phyloP scores from a whole-genome alignment of 2,888 invertebrate species.

The Polydrusus pterygomalis region DNA sequence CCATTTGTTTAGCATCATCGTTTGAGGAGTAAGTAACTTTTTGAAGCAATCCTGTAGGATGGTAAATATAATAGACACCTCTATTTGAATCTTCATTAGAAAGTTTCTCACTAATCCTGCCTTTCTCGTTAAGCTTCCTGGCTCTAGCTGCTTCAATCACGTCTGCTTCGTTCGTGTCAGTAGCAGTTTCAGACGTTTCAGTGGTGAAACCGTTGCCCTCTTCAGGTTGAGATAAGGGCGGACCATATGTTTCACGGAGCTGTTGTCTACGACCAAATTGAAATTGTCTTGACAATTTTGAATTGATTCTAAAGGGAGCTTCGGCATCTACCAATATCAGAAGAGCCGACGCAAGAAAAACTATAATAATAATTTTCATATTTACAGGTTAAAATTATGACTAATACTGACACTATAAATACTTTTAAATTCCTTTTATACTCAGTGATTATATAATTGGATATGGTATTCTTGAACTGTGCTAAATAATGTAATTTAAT shows the following conservation, averaged over 20 bases:
- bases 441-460: conserved; percentile 4
- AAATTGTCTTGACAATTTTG: conserved; percentile 7
- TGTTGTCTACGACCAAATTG: conserved; percentile 13
- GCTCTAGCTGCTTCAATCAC: conserved; percentile 34
- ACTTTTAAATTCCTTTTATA: conserved; percentile 13
- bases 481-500: conserved; percentile 7
- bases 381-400: background rate
- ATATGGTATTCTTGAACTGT: conserved; percentile 10
- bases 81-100: conserved; percentile 56
- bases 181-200: conserved; percentile 39
- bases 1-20: conserved; percentile 76
- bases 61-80: conserved; percentile 79
- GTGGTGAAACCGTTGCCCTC: conserved; percentile 3
- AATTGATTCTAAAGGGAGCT: conserved; percentile 6
- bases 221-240: conserved; percentile 40
- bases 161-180: conserved; percentile 44
- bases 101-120: conserved; percentile 32
- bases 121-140: conserved; percentile 44
- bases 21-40: conserved; percentile 77
- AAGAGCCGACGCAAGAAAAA: background rate
- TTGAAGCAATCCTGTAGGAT: conserved; percentile 79
- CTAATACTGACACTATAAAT: conserved; percentile 5
- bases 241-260: conserved; percentile 64
- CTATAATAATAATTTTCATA: conserved; percentile 13
- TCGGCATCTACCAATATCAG: background rate